Conservation (phyloP, 2,113 vertebrate genomes). For the Corapipo altera region DNA sequence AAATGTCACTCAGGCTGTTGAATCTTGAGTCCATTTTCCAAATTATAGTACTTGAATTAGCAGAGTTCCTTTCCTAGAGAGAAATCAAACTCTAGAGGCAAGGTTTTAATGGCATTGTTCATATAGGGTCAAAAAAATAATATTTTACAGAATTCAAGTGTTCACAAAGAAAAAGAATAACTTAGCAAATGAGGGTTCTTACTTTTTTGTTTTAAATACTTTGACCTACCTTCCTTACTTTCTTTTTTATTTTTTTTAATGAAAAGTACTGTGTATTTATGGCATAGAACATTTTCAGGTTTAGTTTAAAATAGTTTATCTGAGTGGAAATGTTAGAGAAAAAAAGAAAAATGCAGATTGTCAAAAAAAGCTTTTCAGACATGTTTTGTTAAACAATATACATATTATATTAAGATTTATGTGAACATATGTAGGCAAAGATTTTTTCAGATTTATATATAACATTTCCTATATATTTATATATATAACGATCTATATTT, state of each 20-base stretch:
- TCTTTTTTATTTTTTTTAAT: too few relatives aligned
- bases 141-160: accelerated
- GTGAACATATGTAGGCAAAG: too few relatives aligned
- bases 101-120: neutral
- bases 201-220: neutral
- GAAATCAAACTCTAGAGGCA: neutral
- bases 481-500: neutral
- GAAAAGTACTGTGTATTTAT: neutral
- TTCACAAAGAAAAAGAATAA: neutral
- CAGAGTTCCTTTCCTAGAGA: neutral
- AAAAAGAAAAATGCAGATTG: neutral
- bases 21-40: neutral
- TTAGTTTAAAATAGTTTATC: neutral
- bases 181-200: accelerated
- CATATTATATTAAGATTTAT: neutral
- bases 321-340: neutral
- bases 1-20: neutral
- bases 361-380: neutral
- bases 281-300: neutral
- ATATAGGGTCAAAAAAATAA: neutral
- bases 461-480: neutral
- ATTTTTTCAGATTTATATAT: neutral
- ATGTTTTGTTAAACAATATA: neutral
- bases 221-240: neutral
- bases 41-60: neutral